Conservation (phyloP, 2,113 vertebrate genomes). For the Oenanthe melanoleuca region DNA sequence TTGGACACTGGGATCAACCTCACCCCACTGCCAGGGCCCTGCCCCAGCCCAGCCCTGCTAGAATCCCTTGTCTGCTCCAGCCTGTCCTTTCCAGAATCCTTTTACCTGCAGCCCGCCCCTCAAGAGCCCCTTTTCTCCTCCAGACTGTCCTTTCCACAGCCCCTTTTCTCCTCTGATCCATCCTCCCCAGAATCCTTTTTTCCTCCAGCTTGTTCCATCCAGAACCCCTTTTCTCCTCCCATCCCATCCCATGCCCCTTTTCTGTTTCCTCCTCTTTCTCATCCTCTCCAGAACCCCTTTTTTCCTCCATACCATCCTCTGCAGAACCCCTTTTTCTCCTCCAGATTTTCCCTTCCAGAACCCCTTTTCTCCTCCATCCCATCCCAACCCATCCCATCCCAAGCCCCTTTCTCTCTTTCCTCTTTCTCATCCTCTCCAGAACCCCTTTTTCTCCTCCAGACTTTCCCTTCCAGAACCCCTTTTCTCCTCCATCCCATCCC, state of each 20-base stretch:
- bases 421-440: too few species aligned
- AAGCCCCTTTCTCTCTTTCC: neutral
- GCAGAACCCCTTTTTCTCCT: too few species aligned
- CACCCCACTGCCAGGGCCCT: neutral
- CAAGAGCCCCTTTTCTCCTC: neutral
- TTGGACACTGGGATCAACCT: fast-evolving
- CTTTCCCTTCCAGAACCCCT: too few species aligned
- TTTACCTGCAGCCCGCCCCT: neutral
- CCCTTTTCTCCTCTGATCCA: neutral
- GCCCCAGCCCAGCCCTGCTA: neutral
- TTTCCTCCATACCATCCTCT: too few species aligned
- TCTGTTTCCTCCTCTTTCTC: too few species aligned
- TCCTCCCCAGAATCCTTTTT: neutral
- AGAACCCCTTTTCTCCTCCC: neutral
- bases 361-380: too few species aligned
- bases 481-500: neutral
- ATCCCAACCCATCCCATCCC: fast-evolving
- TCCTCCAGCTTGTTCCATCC: neutral
- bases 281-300: too few species aligned
- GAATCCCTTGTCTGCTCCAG: neutral
- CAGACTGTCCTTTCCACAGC: neutral
- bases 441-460: neutral
- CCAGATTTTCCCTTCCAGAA: fast-evolving
- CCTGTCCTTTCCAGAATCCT: neutral
- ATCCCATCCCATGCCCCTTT: neutral